A percentile compares a stretch with the other conserved stretches of the same genome.
These are phyloP conservation scores for Okamejei kenojei DNA, from an alignment of 2,797 vertebrate species.

Conservation along the genomic window DNA sequence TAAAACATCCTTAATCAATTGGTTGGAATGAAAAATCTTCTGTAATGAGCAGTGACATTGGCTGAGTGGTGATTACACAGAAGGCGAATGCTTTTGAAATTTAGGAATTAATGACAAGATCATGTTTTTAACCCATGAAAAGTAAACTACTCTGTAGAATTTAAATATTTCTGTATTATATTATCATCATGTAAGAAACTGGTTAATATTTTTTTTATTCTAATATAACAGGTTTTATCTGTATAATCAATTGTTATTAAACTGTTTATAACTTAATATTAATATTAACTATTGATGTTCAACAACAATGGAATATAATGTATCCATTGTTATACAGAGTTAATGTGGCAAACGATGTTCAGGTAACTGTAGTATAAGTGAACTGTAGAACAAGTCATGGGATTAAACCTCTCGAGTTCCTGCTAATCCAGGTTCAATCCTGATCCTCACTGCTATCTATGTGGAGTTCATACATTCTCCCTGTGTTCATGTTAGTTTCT, in stretches of 20 bases:
- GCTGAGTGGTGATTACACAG: constrained; percentile 66
- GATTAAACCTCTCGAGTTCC: no score
- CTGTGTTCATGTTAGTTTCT: no score
- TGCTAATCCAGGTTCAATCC: no score
- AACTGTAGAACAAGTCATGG: no score
- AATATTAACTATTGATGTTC: no score
- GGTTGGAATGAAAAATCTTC: constrained; percentile 66
- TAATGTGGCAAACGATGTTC: no score
- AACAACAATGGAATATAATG: no score
- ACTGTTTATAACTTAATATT: no score
- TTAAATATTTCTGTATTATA: constrained; percentile 56
- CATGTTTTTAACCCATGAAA: constrained; percentile 69
- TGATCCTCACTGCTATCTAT: no score
- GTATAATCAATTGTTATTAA: background rate
- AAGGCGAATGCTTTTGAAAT: constrained; percentile 70
- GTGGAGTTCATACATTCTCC: no score
- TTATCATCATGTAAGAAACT: background rate
- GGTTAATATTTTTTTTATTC: background rate
- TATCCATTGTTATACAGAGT: no score
- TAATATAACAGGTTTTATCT: background rate
- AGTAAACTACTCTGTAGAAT: constrained; percentile 57
- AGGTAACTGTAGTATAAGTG: no score
- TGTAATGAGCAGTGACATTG: constrained; percentile 67
- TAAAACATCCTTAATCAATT: constrained; percentile 66
- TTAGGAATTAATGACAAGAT: constrained; percentile 69